Conservation (phyloP, 1,140 invertebrate genomes). For the Arion vulgaris region DNA sequence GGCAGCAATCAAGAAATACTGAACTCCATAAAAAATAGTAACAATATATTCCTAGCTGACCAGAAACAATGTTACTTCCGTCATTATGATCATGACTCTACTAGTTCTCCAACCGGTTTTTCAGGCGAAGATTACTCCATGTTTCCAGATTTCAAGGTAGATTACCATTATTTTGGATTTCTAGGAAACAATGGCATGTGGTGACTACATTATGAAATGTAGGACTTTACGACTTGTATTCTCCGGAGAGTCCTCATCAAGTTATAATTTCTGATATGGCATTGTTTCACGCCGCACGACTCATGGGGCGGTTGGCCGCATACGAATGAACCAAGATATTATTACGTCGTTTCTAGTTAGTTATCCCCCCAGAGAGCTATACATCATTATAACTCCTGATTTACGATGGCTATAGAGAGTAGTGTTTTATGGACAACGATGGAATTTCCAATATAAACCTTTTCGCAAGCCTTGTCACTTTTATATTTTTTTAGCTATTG, state of each 20-base stretch:
- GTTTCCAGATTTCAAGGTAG: not conserved
- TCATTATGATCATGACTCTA: constrained; percentile 17
- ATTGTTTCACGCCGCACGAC: not conserved
- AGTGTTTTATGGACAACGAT: not conserved
- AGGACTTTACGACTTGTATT: not conserved
- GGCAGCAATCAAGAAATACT: not conserved
- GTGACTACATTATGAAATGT: not conserved
- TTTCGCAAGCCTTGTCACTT: not conserved
- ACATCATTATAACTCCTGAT: constrained; percentile 15
- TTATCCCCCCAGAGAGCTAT: not conserved
- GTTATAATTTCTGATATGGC: constrained; percentile 17
- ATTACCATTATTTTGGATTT: constrained; percentile 25
- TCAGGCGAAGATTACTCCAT: not conserved
- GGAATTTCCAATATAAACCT: constrained; percentile 1
- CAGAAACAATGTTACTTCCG: constrained; percentile 24
- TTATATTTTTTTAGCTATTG: not conserved
- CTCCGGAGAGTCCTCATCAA: constrained; percentile 4
- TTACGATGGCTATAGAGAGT: not conserved
- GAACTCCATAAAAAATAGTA: not conserved
- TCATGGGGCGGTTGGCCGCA: not conserved
- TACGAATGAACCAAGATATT: constrained; percentile 13
- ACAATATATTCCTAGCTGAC: not conserved
- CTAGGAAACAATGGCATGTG: constrained; percentile 17
- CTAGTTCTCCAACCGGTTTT: not conserved
- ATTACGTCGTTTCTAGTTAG: constrained; percentile 19